Evolutionary conservation across 2,797 vertebrate genomes (phyloP), one percentile per base, ranked within the genome.

Genomic region (Coreius guichenoti): DNA sequence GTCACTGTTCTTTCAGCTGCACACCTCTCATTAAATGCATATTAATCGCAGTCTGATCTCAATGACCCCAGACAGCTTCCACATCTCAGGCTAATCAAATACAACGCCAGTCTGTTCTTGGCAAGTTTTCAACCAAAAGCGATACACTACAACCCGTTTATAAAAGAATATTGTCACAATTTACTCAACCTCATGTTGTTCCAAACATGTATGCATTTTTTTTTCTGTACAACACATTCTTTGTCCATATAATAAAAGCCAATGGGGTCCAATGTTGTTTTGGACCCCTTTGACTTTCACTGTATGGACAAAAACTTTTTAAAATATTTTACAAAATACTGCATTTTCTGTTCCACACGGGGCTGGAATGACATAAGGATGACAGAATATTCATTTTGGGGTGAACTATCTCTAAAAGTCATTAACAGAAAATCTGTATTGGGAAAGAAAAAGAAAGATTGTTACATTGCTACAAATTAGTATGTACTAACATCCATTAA

Each of bases 1-100:
- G 4, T 85, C n/a, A 39, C 31, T 39, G 56, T 31, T 63, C 8
- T 51, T 67, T 61, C 13, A 54, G n/a, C n/a, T 36, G 39, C 67
- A 47, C 77, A 36, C 23, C 17, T 61, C 23, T 58, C 36, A 76
- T 76, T 82, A 58, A 16, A 45, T n/a, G n/a, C 33, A 77, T 29
- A 84, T 69, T 78, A 78, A 78, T 78, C 31, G 39, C 16, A 77
- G 39, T 77, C 29, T 79, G 76, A 49, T 61, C 45, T 36, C 39
- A 21, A 23, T 80, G 26, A 69, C 39, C 36, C 54, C 26, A 74
- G 12, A 63, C 39, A 33, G 47, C 65, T 51, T 81, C 8, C 45
- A 56, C 65, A n/a, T 81, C 47, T 81, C 47, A 70, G 29, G 49
- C 67, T 56, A 43, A 39, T 81, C 67, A 70, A 70, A 81, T 51